These are phyloP conservation scores for Cepphus grylle DNA, from an alignment of 2,113 vertebrate species.

Conservation along the genomic window DNA sequence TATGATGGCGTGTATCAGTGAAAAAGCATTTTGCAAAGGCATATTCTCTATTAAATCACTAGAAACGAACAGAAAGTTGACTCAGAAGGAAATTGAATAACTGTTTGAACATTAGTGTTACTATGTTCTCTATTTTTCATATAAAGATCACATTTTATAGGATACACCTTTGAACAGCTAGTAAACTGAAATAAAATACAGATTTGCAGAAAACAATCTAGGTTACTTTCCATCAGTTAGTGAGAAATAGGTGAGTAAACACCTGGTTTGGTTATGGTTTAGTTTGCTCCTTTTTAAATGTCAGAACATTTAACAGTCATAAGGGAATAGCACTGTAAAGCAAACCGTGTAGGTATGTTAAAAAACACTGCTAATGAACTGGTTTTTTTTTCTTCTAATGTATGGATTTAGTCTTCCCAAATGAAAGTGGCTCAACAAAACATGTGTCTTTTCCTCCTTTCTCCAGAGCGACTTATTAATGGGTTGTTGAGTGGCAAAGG, in stretches of 20 bases:
- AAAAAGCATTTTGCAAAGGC: background rate
- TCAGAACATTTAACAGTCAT: background rate
- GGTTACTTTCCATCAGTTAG: background rate
- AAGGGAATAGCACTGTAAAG: background rate
- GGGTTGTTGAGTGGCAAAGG: background rate
- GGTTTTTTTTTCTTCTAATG: background rate
- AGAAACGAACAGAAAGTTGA: background rate
- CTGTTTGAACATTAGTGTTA: background rate
- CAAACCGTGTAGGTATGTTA: background rate
- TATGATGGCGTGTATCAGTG: background rate
- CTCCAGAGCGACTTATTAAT: background rate
- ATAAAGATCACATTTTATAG: background rate
- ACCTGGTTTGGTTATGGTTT: background rate
- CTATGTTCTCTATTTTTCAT: background rate
- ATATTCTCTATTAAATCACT: background rate
- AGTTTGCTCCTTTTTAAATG: conserved; percentile 9
- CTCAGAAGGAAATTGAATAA: background rate
- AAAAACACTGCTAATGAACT: background rate
- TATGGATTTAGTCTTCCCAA: background rate
- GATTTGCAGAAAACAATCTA: background rate
- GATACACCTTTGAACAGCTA: background rate
- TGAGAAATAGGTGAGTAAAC: background rate
- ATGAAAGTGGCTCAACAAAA: background rate
- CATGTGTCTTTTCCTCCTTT: background rate
- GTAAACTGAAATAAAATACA: background rate